Conservation (phyloP, 2,888 invertebrate species). For the Phrixothrix hirtus region DNA sequence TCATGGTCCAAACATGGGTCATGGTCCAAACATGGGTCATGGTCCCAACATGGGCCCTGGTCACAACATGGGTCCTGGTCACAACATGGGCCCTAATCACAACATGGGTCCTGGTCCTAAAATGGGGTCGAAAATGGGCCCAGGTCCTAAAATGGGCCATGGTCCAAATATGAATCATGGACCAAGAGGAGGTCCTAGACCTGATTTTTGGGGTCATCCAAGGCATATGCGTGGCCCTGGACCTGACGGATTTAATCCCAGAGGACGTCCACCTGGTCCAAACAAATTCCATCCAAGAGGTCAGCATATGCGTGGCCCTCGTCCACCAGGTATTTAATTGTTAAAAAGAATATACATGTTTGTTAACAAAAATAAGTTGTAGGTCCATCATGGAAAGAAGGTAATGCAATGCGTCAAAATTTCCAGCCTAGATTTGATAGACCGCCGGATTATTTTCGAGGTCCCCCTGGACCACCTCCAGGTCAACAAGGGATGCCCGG, state of each 20-base stretch:
- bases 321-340: slow-evolving; percentile 35
- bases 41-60: too few species aligned
- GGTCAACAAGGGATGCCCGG: slow-evolving; percentile 23
- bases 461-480: slow-evolving; percentile 35
- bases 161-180: slow-evolving; percentile 12
- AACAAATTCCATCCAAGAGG: slow-evolving; percentile 45
- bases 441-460: slow-evolving; percentile 51
- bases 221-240: slow-evolving; percentile 40
- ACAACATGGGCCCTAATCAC: too few species aligned
- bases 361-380: slow-evolving; percentile 11
- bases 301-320: slow-evolving; percentile 40
- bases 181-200: slow-evolving; percentile 20
- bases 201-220: slow-evolving; percentile 25
- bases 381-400: slow-evolving; percentile 55
- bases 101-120: not conserved
- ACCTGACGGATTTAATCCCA: slow-evolving; percentile 42
- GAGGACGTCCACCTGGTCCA: slow-evolving; percentile 38
- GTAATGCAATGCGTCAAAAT: slow-evolving; percentile 57
- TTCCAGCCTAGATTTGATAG: slow-evolving; percentile 51
- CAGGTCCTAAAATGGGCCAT: not conserved
- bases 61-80: too few species aligned
- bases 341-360: too few species aligned
- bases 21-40: too few species aligned
- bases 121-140: not conserved
- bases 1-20: too few species aligned